phyloP scores from a whole-genome alignment of 1,140 invertebrate species.

The Drosophila malerkotliana region DNA sequence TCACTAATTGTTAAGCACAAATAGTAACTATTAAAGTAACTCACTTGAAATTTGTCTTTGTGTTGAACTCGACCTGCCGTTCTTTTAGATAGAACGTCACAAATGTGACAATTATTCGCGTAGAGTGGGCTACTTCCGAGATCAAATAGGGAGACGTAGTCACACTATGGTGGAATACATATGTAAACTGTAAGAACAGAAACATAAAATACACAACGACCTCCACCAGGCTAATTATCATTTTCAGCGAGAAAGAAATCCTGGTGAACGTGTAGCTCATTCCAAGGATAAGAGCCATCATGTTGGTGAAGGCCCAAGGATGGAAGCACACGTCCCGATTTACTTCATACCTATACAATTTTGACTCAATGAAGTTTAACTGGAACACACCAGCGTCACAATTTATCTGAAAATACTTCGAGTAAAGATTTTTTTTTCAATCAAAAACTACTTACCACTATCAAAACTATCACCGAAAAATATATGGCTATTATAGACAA shows the following conservation, averaged over 20 bases:
- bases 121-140: conserved; percentile 88
- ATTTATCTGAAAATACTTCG: conserved; percentile 9
- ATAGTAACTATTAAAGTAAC: background rate
- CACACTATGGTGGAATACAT: conserved; percentile 85
- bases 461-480: conserved; percentile 86
- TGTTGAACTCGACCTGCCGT: conserved; percentile 94
- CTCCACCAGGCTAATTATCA: conserved; percentile 87
- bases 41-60: conserved; percentile 88
- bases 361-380: conserved; percentile 41
- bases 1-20: background rate
- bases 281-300: conserved; percentile 90
- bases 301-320: conserved; percentile 91
- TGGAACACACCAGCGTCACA: conserved; percentile 27
- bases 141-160: conserved; percentile 87
- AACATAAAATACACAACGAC: conserved; percentile 88
- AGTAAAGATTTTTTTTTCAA: background rate
- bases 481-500: conserved; percentile 46
- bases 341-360: conserved; percentile 49
- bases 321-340: conserved; percentile 84
- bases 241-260: conserved; percentile 93
- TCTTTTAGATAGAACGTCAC: conserved; percentile 91
- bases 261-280: conserved; percentile 92
- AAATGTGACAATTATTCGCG: conserved; percentile 88
- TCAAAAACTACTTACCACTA: conserved; percentile 84
- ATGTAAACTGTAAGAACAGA: conserved; percentile 86